Percentiles rank a stretch among this genome's conserved stretches.
Conservation (phyloP, 2,888 invertebrate species). For the Bembecia ichneumoniformis region DNA sequence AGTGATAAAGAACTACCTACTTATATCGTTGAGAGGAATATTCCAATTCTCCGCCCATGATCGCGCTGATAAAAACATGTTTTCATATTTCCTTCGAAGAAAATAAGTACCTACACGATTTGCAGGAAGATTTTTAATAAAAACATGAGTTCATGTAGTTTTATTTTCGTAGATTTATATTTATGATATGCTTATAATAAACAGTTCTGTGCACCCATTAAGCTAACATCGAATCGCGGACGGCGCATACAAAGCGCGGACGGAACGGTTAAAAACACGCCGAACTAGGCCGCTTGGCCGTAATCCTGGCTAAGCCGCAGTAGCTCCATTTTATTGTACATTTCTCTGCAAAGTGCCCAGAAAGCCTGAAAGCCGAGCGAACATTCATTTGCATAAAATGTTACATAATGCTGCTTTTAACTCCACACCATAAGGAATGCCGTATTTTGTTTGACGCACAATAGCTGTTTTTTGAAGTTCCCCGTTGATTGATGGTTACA, state of each 20-base stretch:
- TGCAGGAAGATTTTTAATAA: too few relatives aligned
- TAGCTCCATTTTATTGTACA: slow-evolving; percentile 38
- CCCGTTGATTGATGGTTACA: slow-evolving; percentile 37
- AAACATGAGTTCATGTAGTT: too few relatives aligned
- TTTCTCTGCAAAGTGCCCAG: slow-evolving; percentile 43
- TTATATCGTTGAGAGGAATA: too few relatives aligned
- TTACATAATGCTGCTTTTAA: slow-evolving; percentile 37
- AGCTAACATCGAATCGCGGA: slow-evolving; percentile 9
- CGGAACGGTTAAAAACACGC: slow-evolving; percentile 11
- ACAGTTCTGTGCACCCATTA: slow-evolving; percentile 15
- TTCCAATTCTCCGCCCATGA: too few relatives aligned
- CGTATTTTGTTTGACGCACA: slow-evolving; percentile 34
- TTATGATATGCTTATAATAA: slow-evolving; percentile 6
- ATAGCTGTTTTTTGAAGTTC: slow-evolving; percentile 26
- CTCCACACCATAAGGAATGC: slow-evolving; percentile 23
- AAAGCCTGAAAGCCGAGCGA: slow-evolving; percentile 40
- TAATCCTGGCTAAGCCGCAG: slow-evolving; percentile 33
- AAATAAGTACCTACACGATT: too few relatives aligned
- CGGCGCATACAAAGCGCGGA: slow-evolving; percentile 3
- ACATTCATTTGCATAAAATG: slow-evolving; percentile 54
- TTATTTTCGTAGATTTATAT: too few relatives aligned
- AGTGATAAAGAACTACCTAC: too few relatives aligned
- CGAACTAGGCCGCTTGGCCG: slow-evolving; percentile 14
- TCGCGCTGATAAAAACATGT: too few relatives aligned
- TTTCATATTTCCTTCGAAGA: too few relatives aligned